Evolutionary conservation across 2,797 vertebrate genomes (phyloP), one percentile per base, ranked within the genome.

Genomic region (Etheostoma perlongum): DNA sequence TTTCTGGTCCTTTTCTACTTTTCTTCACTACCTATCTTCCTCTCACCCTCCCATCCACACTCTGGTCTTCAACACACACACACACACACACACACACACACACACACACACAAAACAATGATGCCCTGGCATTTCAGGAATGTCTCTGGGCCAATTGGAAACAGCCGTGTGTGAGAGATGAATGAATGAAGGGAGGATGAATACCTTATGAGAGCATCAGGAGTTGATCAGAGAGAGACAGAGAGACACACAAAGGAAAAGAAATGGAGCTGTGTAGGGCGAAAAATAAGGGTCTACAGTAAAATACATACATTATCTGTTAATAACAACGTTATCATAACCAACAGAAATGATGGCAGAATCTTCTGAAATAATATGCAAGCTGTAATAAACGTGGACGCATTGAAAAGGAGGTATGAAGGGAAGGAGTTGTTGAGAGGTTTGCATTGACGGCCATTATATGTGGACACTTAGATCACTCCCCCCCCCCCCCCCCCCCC

Each of bases 111-210:
- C 53, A 60, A 76, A 74, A 83, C 82, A 88, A 75, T 73, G 81
- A 85, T 78, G 78, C 76, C 59, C 77, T 77, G 88, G 89, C 86
- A 92, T 92, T 64, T 79, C 61, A 86, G 83, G 88, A 93, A 93
- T 93, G 86, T 84, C 68, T 85, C 55, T 15, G 63, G 76, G 85
- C 83, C 87, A 82, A 93, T 89, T 92, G 88, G 86, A 92, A 92
- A 92, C 90, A 91, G 91, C 78, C 75, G 76, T 79, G 73, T 81
- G 68, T 85, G 83, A 74, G 74, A 70, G 90, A 88, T 84, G 87
- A 87, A 86, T 88, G 86, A 91, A 87, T 85, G 90, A 86, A 83
- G 81, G 72, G 73, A 89, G 86, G 88, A 92, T 78, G 84, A 84
- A 91, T 85, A 89, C 86, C 77, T 86, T 76, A 85, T 83, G 79